Evolutionary conservation across 2,888 invertebrate species (phyloP).

Genomic region (Synanthedon andrenaeformis): DNA sequence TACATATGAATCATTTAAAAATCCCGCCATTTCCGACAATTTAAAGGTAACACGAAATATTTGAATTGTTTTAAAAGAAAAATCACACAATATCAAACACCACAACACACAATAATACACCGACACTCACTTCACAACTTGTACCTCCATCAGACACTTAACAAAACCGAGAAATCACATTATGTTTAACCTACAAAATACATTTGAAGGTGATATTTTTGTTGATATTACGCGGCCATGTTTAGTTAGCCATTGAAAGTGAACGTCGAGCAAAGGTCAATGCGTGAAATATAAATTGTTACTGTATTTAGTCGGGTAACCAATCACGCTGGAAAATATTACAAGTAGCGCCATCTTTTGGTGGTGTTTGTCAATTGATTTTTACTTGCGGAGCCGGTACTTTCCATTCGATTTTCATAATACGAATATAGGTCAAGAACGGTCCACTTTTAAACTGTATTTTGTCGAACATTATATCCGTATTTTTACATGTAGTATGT

Average conservation of each 20-base stretch:
- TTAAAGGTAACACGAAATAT: background rate
- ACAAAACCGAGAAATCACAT: slow-evolving; percentile 59
- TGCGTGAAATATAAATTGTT: slow-evolving; percentile 13
- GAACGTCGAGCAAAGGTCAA: slow-evolving; percentile 14
- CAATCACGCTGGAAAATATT: slow-evolving; percentile 13
- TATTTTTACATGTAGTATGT: too few relatives aligned
- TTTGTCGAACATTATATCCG: too few relatives aligned
- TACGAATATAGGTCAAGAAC: too few relatives aligned
- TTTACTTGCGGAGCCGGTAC: background rate
- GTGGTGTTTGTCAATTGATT: background rate
- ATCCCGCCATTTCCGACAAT: slow-evolving; percentile 34
- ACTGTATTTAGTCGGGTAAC: slow-evolving; percentile 42
- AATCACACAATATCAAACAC: slow-evolving; percentile 1
- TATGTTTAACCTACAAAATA: slow-evolving; percentile 69
- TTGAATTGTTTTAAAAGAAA: background rate
- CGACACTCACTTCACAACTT: background rate
- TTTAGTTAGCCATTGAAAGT: slow-evolving; percentile 10
- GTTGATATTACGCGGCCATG: slow-evolving; percentile 55
- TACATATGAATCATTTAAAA: slow-evolving; percentile 22
- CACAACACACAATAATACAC: slow-evolving; percentile 1
- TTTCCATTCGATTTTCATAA: too few relatives aligned
- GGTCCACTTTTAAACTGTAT: too few relatives aligned
- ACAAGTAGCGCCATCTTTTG: slow-evolving; percentile 47
- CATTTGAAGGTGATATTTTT: slow-evolving; percentile 70
- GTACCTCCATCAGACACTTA: slow-evolving; percentile 22